Evolutionary conservation across 2,888 invertebrate species (phyloP).

Genomic region (Ceriagrion tenellum): DNA sequence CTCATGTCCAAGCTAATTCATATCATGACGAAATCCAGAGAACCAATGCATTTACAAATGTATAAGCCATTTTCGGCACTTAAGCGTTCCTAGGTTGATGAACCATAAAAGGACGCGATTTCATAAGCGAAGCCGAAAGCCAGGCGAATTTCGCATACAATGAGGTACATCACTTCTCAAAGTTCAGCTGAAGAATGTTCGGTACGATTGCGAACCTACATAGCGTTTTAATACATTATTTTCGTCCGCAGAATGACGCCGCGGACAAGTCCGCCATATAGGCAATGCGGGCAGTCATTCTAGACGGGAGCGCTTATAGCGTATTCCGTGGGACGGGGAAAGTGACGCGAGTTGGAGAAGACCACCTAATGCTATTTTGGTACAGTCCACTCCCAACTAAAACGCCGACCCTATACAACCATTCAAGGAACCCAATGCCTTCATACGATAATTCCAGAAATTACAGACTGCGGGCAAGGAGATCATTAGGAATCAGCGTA

Average conservation of each 20-base stretch:
- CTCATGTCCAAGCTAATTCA: too few species aligned
- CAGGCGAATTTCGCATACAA: neutral
- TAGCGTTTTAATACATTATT: neutral
- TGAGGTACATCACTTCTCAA: neutral
- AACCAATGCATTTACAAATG: neutral
- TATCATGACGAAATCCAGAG: neutral
- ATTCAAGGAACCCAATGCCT: conserved; percentile 58
- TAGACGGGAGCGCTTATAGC: conserved; percentile 56
- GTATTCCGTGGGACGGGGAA: conserved; percentile 64
- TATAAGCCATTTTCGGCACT: neutral
- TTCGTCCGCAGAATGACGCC: neutral
- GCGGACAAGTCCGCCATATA: conserved; percentile 46
- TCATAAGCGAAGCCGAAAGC: neutral
- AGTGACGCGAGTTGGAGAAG: conserved; percentile 54
- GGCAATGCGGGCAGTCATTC: conserved; percentile 48
- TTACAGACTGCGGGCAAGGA: neutral
- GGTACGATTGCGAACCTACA: neutral
- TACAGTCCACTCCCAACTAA: conserved; percentile 62
- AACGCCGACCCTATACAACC: conserved; percentile 55
- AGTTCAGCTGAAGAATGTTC: neutral
- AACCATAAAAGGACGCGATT: conserved; percentile 24
- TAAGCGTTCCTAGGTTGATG: conserved; percentile 32
- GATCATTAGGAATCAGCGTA: neutral
- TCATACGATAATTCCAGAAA: neutral
- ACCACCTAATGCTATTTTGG: conserved; percentile 63